These are phyloP conservation scores for Seira ritae DNA, from an alignment of 2,888 invertebrate species.

Conservation along the genomic window DNA sequence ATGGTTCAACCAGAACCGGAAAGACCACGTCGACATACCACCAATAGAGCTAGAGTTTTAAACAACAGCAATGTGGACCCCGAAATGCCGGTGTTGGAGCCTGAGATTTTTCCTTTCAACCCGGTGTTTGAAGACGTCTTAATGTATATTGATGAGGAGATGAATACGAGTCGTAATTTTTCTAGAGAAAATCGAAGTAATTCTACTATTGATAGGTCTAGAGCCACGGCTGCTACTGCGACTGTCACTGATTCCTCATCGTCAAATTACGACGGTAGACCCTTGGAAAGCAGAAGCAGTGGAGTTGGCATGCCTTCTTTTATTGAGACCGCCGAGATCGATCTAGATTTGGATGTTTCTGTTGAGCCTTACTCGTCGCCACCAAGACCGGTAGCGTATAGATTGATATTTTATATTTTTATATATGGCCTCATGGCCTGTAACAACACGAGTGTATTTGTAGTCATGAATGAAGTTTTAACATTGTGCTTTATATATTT, in stretches of 20 bases:
- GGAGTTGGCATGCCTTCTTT: not conserved
- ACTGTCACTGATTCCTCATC: conserved; percentile 21
- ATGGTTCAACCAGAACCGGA: not conserved
- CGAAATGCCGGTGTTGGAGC: conserved; percentile 56
- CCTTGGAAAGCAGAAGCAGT: conserved; percentile 16
- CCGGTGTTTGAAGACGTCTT: not conserved
- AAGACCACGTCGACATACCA: not conserved
- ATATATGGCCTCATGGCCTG: too few species aligned
- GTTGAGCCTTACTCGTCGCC: conserved; percentile 48
- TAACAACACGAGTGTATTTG: too few species aligned
- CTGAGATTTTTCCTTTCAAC: conserved; percentile 29
- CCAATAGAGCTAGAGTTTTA: not conserved
- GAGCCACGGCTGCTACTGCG: conserved; percentile 35
- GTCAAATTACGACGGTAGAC: not conserved
- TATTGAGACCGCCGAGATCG: conserved; percentile 28
- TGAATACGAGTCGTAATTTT: too few species aligned
- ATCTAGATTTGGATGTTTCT: conserved; percentile 44
- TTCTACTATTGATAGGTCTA: conserved; percentile 20
- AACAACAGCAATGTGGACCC: conserved; percentile 21
- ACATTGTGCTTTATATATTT: not conserved
- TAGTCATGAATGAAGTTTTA: too few species aligned
- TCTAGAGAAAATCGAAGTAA: not conserved
- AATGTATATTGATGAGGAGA: not conserved
- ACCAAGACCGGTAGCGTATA: conserved; percentile 33
- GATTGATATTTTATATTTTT: too few species aligned